Base-by-base conservation (phyloP, 1,140 invertebrate species). In the Drosophila jambulina region DNA sequence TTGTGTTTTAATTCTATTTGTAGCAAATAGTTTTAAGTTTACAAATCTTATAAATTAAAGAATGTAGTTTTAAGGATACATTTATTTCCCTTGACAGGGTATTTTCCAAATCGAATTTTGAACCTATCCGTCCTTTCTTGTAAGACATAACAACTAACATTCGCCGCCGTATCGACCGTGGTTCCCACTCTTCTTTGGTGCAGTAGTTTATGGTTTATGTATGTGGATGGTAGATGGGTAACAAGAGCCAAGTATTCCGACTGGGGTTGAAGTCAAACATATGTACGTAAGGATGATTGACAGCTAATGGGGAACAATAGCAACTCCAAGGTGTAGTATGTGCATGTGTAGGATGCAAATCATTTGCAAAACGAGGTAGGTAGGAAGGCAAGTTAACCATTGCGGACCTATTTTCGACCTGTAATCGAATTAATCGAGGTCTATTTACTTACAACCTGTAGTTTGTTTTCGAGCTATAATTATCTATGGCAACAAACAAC, bases 211-310 rank as follows among this genome's bases (percentile, higher is more conserved):
- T 34, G 63, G 63, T 68, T 43, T 36, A 68, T 38, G 64, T 45
- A 56, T 68, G 40, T 62, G 25, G 46, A 49, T 49, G 46, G 46
- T 27, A 25, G 58, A 46, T 60, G 36, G 67, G 67, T 67, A 67
- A 68, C 67, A 32, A 70, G 63, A 68, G 63, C 64, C 48, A 56
- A 36, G 62, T 51, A 36, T 69, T 70, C 42, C 58, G 38, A 46
- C 48, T 68, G 43, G 67, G 67, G 67, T 68, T 34, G 67, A 70
- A 70, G 67, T 70, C 67, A 70, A 70, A 70, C 63, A 70, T 62
- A 70, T 70, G 63, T 62, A 70, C 65, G 63, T 54, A 70, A 69
- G 67, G 67, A 70, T 70, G 67, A 70, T 70, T 70, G 67, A 68
- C 67, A 70, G 67, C 67, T 68, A 70, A 70, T 70, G 67, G 62